A percentile compares a stretch with the other conserved stretches of the same genome.
Conservation (phyloP, 30 jellyfish, hydroid and myxozoan genomes). For the Mastigias papua region DNA sequence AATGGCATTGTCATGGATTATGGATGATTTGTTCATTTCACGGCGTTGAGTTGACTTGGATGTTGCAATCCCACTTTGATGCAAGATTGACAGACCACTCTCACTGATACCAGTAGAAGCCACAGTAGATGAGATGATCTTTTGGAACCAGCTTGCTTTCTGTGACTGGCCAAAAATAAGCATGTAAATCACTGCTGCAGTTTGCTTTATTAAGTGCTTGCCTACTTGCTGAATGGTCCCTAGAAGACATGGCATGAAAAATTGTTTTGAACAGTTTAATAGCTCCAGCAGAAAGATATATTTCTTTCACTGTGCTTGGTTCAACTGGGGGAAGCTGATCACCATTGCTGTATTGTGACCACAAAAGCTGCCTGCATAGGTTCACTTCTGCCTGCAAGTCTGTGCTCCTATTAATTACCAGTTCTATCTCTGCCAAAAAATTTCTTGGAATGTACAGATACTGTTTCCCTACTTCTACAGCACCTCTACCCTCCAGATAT, state of each 20-base stretch:
- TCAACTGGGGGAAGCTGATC: constrained; percentile 36
- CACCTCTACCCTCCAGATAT: constrained; percentile 27
- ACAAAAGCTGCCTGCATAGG: constrained; percentile 2
- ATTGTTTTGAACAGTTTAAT: constrained; percentile 3
- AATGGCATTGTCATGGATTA: background rate
- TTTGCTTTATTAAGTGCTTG: background rate
- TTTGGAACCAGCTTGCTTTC: constrained; percentile 44
- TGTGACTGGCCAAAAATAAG: constrained; percentile 40
- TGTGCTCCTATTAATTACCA: background rate
- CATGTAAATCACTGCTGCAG: constrained; percentile 25
- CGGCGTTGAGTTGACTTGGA: constrained; percentile 23
- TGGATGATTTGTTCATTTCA: background rate
- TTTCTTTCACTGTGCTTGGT: constrained; percentile 15
- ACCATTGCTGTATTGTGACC: constrained; percentile 3
- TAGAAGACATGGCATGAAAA: constrained; percentile 20
- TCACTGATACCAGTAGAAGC: constrained; percentile 21
- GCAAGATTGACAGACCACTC: constrained; percentile 22
- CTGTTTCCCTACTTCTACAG: constrained; percentile 12
- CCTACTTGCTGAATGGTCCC: constrained; percentile 19
- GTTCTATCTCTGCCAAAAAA: background rate
- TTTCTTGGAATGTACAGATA: constrained; percentile 4
- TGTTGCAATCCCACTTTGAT: constrained; percentile 15
- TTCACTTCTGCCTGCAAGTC: constrained; percentile 28
- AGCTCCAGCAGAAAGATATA: constrained; percentile 36
- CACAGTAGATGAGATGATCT: background rate